phyloP scores from a whole-genome alignment of 1,140 invertebrate species.

The Periplaneta americana region DNA sequence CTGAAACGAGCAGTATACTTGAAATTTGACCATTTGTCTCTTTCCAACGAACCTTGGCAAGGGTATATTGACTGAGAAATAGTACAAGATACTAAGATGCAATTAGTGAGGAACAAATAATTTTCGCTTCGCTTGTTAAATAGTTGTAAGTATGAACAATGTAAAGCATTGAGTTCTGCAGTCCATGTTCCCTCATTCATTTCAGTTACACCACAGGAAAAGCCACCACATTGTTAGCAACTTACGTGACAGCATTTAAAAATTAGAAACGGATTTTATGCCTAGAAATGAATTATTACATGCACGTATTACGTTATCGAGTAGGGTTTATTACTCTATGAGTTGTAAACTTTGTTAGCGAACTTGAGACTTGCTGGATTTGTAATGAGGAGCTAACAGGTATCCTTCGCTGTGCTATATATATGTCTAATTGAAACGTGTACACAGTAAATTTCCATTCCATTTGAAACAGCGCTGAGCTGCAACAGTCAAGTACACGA shows the following conservation, averaged over 20 bases:
- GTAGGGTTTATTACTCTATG: background rate
- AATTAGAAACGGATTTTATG: background rate
- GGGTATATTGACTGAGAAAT: no score
- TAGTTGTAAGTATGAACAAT: no score
- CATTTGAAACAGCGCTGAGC: background rate
- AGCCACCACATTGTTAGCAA: no score
- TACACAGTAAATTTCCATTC: background rate
- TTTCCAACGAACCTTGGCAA: no score
- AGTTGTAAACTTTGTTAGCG: background rate
- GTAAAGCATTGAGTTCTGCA: no score
- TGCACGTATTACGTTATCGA: background rate
- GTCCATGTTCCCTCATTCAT: no score
- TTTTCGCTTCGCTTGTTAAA: no score
- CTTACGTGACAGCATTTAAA: background rate
- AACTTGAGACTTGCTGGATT: background rate
- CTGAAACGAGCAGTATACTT: no score
- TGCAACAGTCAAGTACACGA: background rate
- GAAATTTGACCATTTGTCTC: no score
- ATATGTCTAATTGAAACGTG: background rate
- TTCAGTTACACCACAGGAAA: no score
- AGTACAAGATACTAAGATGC: no score
- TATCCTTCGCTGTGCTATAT: background rate
- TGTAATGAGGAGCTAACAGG: background rate
- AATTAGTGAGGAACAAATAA: no score
- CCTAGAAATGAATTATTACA: background rate